Evolutionary conservation across 2,888 invertebrate species (phyloP).

Genomic region (Isotomurus palustris): DNA sequence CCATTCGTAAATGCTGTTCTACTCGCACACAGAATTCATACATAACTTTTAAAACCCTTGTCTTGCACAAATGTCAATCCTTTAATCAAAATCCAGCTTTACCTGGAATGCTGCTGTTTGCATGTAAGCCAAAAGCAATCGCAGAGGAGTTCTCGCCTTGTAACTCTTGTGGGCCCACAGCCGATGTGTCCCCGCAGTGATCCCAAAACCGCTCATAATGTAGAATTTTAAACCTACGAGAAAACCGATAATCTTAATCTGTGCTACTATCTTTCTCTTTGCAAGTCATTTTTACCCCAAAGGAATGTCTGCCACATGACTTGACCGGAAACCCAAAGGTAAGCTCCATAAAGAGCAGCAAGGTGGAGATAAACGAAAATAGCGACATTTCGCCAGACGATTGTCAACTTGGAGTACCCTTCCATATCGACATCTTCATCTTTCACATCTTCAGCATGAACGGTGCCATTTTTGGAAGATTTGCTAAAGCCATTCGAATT

Average conservation of each 20-base stretch:
- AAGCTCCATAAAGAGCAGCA: constrained; percentile 71
- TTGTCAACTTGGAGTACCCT: constrained; percentile 37
- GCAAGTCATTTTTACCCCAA: constrained; percentile 33
- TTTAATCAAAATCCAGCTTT: constrained; percentile 47
- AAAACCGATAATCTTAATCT: background rate
- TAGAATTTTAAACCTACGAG: constrained; percentile 69
- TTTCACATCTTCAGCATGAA: constrained; percentile 16
- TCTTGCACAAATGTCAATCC: background rate
- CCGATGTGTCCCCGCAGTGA: constrained; percentile 96
- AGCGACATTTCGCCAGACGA: constrained; percentile 79
- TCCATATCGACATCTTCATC: constrained; percentile 15
- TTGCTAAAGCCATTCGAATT: constrained; percentile 21
- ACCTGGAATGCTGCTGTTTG: constrained; percentile 91
- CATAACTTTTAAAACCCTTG: too few species aligned
- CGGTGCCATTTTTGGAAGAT: constrained; percentile 9
- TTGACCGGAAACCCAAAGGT: constrained; percentile 58
- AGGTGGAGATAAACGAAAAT: constrained; percentile 70
- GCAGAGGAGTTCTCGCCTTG: constrained; percentile 87
- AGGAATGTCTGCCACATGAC: constrained; percentile 44
- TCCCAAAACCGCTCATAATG: constrained; percentile 76
- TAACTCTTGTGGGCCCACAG: constrained; percentile 94
- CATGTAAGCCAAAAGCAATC: constrained; percentile 70
- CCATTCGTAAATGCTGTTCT: constrained; percentile 87
- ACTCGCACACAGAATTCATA: constrained; percentile 47
- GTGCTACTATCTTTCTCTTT: background rate